phyloP scores from a whole-genome alignment of 2,888 invertebrate genomes.

The Julus scandinavius region DNA sequence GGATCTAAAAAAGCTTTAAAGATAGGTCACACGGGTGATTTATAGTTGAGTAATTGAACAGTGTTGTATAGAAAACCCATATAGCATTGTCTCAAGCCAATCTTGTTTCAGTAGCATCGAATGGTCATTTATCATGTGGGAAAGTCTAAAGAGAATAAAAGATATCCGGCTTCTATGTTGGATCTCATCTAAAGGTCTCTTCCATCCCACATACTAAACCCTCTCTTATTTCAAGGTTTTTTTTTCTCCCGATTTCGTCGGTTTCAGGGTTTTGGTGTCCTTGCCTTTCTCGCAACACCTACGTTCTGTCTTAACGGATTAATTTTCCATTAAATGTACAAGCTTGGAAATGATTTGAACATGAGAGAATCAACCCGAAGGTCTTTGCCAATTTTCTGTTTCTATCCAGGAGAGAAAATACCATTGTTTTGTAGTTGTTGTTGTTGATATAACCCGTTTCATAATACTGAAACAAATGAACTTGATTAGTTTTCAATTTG shows the following conservation, averaged over 20 bases:
- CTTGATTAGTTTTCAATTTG: neutral
- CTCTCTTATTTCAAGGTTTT: neutral
- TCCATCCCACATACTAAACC: neutral
- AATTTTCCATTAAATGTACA: conserved; percentile 36
- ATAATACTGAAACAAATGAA: neutral
- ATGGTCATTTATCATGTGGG: conserved; percentile 44
- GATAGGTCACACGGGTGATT: conserved; percentile 35
- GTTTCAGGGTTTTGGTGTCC: conserved; percentile 5
- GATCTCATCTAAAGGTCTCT: conserved; percentile 13
- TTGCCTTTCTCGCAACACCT: conserved; percentile 18
- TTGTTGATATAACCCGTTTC: neutral
- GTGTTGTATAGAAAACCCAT: conserved; percentile 35
- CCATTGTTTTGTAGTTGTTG: neutral
- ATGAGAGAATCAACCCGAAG: conserved; percentile 9
- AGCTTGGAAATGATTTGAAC: conserved; percentile 34
- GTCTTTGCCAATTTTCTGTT: conserved; percentile 29
- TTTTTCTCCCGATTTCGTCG: neutral
- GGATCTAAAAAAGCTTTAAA: conserved; percentile 44
- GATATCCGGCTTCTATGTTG: conserved; percentile 22
- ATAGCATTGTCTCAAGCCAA: conserved; percentile 39
- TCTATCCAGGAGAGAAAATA: neutral
- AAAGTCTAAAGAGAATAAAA: conserved; percentile 33
- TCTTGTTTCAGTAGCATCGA: conserved; percentile 43
- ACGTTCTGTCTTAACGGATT: conserved; percentile 6
- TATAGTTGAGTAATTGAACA: conserved; percentile 46